These are phyloP conservation scores for Anguilla marmorata DNA, from an alignment of 2,797 vertebrate species.

Conservation along the genomic window DNA sequence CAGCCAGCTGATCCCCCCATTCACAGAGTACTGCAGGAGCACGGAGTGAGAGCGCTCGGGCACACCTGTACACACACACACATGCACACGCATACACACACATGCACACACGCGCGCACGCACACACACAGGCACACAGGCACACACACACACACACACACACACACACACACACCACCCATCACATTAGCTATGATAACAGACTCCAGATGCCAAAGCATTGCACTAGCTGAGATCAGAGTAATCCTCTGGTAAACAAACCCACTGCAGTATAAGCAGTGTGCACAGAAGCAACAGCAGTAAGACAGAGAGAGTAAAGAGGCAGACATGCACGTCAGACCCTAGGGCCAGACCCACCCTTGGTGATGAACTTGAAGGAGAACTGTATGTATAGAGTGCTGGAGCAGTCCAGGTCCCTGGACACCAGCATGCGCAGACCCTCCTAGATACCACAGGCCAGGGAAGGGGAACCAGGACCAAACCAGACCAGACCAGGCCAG, in stretches of 20 bases:
- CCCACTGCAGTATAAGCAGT: neutral
- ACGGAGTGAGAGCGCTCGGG: slow-evolving; percentile 94
- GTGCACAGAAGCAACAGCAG: neutral
- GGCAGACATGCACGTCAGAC: no score
- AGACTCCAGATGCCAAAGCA: neutral
- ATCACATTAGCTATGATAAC: neutral
- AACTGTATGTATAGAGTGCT: slow-evolving; percentile 94
- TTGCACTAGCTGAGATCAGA: neutral
- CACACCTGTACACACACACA: slow-evolving; percentile 71
- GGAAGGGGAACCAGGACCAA: slow-evolving; percentile 35
- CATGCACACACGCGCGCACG: neutral
- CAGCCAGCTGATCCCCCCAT: slow-evolving; percentile 93
- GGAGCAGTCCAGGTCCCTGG: slow-evolving; percentile 90
- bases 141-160: slow-evolving; percentile 28
- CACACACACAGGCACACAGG: slow-evolving; percentile 77
- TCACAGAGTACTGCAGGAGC: slow-evolving; percentile 92
- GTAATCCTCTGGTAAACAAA: neutral
- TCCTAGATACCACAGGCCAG: slow-evolving; percentile 76
- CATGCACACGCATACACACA: slow-evolving; percentile 13
- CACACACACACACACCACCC: neutral
- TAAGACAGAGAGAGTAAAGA: neutral
- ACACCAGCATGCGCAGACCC: slow-evolving; percentile 91
- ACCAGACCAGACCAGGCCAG: neutral
- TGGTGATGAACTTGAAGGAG: slow-evolving; percentile 94
- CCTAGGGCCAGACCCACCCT: slow-evolving; percentile 73